Base-by-base conservation (phyloP, 2,888 invertebrate genomes). In the Ypsolopha sequella region DNA sequence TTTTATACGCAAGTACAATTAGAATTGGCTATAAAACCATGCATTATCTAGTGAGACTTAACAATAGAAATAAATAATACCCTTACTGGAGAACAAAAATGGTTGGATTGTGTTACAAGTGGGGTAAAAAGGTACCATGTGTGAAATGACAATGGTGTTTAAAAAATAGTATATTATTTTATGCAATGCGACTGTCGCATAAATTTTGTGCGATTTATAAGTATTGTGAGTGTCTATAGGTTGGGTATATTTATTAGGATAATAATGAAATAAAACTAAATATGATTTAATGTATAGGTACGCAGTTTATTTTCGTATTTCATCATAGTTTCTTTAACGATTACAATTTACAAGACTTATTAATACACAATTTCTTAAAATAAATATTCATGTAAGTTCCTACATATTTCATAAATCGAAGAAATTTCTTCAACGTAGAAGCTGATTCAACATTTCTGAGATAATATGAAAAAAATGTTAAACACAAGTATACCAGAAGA, bases 31-130 rank as follows among this genome's bases (percentile, higher is more conserved):
- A 82, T 81, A 82, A 80, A 77, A 81, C 84, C 81, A 77, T 81
- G 79, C 79, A 85, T 86, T 86, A 85, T 86, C 86, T 85, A 80
- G 78, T 82, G 76, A 76, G 56, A 60, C 58, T 54, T 60, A 64
- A 82, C 82, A 82, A 82, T 74, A 62, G 69, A 72, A 11, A 10
- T 34, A 74, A 72, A 68, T 75, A 77, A 78, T 76, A 75, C 79
- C 80, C 41, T 39, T 70, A 61, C 61, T 58, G 54, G 57, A 56
- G 59, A 59, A 73, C 73, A 75, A 76, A 81, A 82, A 77, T 80
- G 73, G 80, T 77, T 73, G 79, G 80, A 78, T 86, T 81, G 81
- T 81, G 78, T 86, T 86, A 81, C 85, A 74, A 76, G 78, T 73
- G 65, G 85, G 78, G 80, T 70, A 64, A 68, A 64, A 68, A 72